Conservation (phyloP, 2,797 vertebrate species). For the Nasua narica region DNA sequence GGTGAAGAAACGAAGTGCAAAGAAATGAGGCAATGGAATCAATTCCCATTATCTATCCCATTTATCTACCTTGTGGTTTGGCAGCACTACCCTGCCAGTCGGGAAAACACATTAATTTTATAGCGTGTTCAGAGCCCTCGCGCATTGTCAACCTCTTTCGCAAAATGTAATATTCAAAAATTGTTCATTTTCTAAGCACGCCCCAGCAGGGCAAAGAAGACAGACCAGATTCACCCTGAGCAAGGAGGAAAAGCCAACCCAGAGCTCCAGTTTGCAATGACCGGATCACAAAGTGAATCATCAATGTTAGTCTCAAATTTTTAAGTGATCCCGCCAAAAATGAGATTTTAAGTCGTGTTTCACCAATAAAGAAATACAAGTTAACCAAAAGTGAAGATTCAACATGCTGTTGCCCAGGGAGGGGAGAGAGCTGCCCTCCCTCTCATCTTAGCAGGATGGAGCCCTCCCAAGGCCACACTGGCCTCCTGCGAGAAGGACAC, state of each 20-base stretch:
- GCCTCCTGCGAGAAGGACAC: background rate
- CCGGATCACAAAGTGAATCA: background rate
- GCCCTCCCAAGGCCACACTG: background rate
- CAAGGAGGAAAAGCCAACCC: background rate
- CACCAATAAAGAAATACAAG: background rate
- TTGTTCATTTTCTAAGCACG: background rate
- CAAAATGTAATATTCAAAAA: background rate
- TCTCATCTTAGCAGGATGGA: background rate
- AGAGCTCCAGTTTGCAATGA: background rate
- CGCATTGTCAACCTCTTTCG: background rate
- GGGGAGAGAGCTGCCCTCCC: background rate
- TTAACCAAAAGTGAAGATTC: background rate
- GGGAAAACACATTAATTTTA: background rate
- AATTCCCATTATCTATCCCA: too few species aligned
- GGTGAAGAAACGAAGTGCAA: background rate
- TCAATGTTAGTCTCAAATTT: background rate
- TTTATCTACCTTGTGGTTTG: background rate
- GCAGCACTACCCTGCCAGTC: background rate
- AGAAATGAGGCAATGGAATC: background rate
- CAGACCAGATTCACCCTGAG: background rate
- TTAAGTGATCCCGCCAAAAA: background rate
- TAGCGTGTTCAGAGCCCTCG: background rate
- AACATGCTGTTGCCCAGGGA: background rate
- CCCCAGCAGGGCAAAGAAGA: background rate
- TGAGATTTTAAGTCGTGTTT: slow-evolving; percentile 25